Base-by-base conservation (phyloP, 2,797 vertebrate genomes). In the Smutsia temminckii region DNA sequence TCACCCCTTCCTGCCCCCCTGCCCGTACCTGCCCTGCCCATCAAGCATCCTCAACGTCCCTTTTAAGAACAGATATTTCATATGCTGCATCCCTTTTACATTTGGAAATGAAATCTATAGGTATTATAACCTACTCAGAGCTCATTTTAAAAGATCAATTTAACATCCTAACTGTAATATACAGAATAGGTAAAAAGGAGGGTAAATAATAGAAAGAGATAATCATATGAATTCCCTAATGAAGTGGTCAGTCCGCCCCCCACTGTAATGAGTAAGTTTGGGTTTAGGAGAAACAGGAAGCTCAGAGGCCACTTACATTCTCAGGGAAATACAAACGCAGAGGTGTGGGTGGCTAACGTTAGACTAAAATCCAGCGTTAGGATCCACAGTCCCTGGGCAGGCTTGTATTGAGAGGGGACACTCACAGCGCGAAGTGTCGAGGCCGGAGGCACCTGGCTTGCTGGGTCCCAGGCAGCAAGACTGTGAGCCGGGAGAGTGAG, bases 261-360 rank as follows among this genome's bases (percentile, higher is more conserved):
- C n/a, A 20, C n/a, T 11, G 5, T 18, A 1, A 3, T 1, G 12
- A 53, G 3, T 21, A 6, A 40, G 46, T 32, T 10, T 3, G 68
- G 13, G 17, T 29, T 68, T 32, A 11, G 6, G 63, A 77, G 79
- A 59, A 57, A 25, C 21, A 8, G 2, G 29, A 25, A n/a, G n/a
- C 34, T 11, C 23, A 16, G 66, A 29, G 55, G 77, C 29, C 9
- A 0, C 34, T 21, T 55, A 34, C 21, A 10, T 2, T 0, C 11
- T 1, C 1, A 46, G n/a, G 40, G 27, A 32, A 1, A 5, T 4
- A 55, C 7, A 14, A 12, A n/a, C 7, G 1, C 23, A 12, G 21
- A 7, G 6, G 16, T 1, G 4, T 4, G 14, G 11, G 0, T 27
- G 74, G 27, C 18, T 12, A 13, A 16, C 4, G 13, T 6, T 2